These are phyloP conservation scores for Hyperoodon ampullatus DNA, from an alignment of 2,113 vertebrate species.

Conservation along the genomic window DNA sequence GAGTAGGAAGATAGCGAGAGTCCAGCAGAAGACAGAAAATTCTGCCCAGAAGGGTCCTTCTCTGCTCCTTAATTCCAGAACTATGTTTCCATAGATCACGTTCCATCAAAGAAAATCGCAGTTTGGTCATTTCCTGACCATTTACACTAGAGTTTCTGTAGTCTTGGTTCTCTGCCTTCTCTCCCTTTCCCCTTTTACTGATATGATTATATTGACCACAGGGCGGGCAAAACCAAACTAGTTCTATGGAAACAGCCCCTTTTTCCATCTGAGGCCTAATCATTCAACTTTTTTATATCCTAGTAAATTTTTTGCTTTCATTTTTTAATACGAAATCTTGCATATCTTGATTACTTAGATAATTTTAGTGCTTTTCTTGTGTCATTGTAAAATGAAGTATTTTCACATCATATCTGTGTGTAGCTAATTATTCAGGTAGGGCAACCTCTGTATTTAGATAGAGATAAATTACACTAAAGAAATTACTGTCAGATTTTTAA, in stretches of 20 bases:
- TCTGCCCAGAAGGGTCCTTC: not conserved
- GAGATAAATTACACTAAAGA: not conserved
- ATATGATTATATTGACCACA: not conserved
- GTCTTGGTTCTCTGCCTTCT: not conserved
- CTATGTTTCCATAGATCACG: not conserved
- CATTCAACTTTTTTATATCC: conserved; percentile 2
- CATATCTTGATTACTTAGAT: conserved; percentile 5
- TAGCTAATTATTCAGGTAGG: conserved; percentile 52
- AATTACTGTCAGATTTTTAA: not conserved
- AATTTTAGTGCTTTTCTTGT: conserved; percentile 49
- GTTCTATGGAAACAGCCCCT: not conserved
- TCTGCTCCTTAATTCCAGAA: not conserved
- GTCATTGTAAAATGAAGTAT: not conserved
- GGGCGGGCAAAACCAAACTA: not conserved
- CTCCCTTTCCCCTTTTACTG: not conserved
- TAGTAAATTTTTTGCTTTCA: conserved; percentile 35
- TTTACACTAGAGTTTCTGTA: not conserved
- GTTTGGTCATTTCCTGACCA: not conserved
- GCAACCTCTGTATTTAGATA: not conserved
- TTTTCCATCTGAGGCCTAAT: not conserved
- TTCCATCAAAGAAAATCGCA: not conserved
- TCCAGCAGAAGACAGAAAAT: not conserved
- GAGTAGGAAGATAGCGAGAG: not conserved
- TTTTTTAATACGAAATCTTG: conserved; percentile 49
- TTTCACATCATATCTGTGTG: not conserved